Percentiles rank a stretch among this genome's conserved stretches.
Conservation (phyloP, 2,797 vertebrate genomes). For the Setipinna tenuifilis region DNA sequence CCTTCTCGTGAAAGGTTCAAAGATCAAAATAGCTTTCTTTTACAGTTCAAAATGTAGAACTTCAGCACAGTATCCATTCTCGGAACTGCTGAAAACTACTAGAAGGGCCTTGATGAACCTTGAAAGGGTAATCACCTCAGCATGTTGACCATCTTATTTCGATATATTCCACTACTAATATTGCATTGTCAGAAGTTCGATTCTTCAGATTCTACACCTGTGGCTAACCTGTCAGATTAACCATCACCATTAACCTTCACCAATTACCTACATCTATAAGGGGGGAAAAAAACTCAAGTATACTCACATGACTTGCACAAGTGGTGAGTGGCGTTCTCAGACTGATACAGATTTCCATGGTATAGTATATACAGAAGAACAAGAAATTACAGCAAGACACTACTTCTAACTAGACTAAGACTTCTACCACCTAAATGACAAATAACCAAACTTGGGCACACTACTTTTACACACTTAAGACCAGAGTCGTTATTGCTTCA, state of each 20-base stretch:
- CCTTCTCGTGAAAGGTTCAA: background rate
- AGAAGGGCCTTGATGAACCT: no score
- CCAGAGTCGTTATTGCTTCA: conserved; percentile 18
- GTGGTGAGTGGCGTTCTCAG: background rate
- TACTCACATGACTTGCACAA: conserved; percentile 11
- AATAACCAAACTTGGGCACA: background rate
- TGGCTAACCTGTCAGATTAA: background rate
- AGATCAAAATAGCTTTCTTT: background rate
- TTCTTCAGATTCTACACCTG: background rate
- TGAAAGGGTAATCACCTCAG: no score
- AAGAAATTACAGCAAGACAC: background rate
- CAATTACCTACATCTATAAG: background rate
- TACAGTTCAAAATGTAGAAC: background rate
- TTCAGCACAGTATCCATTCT: background rate
- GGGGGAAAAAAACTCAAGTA: background rate
- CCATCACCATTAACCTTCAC: background rate
- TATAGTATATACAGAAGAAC: conserved; percentile 8
- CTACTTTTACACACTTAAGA: background rate
- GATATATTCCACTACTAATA: no score
- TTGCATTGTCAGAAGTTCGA: no score
- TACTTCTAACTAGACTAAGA: background rate
- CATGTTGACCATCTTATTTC: no score
- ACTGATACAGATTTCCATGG: background rate
- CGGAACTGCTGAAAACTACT: no score
- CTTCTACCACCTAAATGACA: background rate